Evolutionary conservation across 2,113 vertebrate genomes (phyloP), one percentile per base, ranked within the genome.

Genomic region (Plecotus auritus): DNA sequence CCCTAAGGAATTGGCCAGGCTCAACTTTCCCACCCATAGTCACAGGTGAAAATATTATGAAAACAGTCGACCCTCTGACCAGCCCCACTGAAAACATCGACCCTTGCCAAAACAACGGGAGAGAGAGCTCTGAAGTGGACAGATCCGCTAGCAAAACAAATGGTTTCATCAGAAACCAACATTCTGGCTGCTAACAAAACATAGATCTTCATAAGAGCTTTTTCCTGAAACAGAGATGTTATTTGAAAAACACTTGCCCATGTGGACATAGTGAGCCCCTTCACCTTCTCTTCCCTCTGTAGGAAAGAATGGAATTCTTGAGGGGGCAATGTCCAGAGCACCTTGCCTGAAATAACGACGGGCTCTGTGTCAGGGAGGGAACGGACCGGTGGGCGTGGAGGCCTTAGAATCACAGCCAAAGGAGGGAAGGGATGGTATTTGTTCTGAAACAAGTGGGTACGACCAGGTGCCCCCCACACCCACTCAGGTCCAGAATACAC

Each of bases 11-110:
- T 1, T 14, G 45, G 47, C 92, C 51, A 28, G 76, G 40, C 45
- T 76, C 59, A 9, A 2, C 66, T 7, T 64, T 35, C 66, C 76
- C 56, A 28, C 56, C 32, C 78, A 42, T 18, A 54, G 81, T 76
- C 37, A 3, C 37, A 66, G 96, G 92, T 91, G 80, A 89, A 97
- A 84, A 59, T 64, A 12, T n/a, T 45, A 54, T 80, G 76, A 26
- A 89, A 74, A 49, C 0, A 1, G 42, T 9, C 78, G n/a, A 16
- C 76, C 72, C 64, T 61, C 84, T 59, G 69, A 42, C 66, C 54
- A 12, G 59, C 72, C 54, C 87, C 56, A 11, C 49, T 54, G 2
- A 59, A 83, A 78, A 86, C 54, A 47, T 1, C 66, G 4, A 1
- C n/a, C 10, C 45, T 56, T 54, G 80, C 74, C 94, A 69, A 56